These are phyloP conservation scores for Agonopterix arenella DNA, from an alignment of 2,888 invertebrate genomes.

Conservation along the genomic window DNA sequence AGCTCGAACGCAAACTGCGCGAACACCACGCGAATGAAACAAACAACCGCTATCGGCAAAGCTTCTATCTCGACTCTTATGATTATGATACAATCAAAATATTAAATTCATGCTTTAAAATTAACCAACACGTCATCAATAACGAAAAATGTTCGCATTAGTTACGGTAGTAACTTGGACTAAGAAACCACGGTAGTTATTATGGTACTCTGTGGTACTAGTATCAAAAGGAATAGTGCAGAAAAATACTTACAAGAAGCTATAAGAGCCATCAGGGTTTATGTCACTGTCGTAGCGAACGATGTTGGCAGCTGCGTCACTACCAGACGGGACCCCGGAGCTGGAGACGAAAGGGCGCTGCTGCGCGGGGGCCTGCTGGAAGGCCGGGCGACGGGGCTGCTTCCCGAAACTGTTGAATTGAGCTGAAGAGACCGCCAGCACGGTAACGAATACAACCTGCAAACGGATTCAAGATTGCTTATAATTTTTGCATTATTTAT, in stretches of 20 bases:
- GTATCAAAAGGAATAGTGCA: background rate
- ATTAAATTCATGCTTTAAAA: too few relatives aligned
- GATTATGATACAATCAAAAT: too few relatives aligned
- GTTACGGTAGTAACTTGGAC: too few relatives aligned
- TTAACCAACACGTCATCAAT: too few relatives aligned
- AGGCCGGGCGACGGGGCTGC: slow-evolving; percentile 8
- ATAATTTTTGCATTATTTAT: background rate
- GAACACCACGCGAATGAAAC: too few relatives aligned
- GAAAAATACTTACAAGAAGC: slow-evolving; percentile 54
- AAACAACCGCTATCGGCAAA: too few relatives aligned
- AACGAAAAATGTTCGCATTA: background rate
- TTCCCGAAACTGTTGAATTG: slow-evolving; percentile 23
- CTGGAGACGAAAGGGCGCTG: slow-evolving; percentile 1
- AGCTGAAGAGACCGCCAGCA: slow-evolving; percentile 46
- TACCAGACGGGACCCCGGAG: slow-evolving; percentile 7
- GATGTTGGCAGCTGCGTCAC: slow-evolving; percentile 41
- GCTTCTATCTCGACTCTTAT: too few relatives aligned
- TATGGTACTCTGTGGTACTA: too few relatives aligned
- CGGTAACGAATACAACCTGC: slow-evolving; percentile 36
- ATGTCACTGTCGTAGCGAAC: slow-evolving; percentile 52
- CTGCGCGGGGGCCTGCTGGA: slow-evolving; percentile 12
- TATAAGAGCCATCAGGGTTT: slow-evolving; percentile 65
- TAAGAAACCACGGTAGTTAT: too few relatives aligned
- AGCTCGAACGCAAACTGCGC: too few relatives aligned
- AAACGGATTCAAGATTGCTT: slow-evolving; percentile 1